Percentiles rank a stretch among this genome's conserved stretches.
Evolutionary conservation across 2,797 vertebrate genomes (phyloP).

Genomic region (Apogon talboti): DNA sequence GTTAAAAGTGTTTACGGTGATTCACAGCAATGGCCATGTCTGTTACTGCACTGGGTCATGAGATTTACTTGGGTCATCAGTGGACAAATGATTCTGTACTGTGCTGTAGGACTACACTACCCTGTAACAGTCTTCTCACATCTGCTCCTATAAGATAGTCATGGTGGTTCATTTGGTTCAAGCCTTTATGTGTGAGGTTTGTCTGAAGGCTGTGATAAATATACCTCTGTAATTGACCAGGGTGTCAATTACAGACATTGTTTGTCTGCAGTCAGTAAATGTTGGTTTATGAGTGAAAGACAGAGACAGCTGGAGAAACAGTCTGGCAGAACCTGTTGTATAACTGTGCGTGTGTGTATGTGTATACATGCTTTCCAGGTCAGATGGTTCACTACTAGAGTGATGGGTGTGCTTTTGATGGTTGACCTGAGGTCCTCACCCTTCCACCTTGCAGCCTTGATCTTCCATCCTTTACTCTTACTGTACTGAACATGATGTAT

Average conservation of each 20-base stretch:
- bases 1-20: slow-evolving; percentile 70
- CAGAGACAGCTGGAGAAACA: slow-evolving; percentile 64
- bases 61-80: slow-evolving; percentile 35
- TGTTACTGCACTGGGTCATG: slow-evolving; percentile 47
- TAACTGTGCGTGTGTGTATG: slow-evolving; percentile 10
- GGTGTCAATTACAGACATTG: slow-evolving; percentile 63
- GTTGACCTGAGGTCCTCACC: slow-evolving; percentile 55
- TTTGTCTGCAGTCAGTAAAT: slow-evolving; percentile 55
- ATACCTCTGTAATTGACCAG: slow-evolving; percentile 62
- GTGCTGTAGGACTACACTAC: slow-evolving; percentile 36
- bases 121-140: slow-evolving; percentile 45
- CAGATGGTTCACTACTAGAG: slow-evolving; percentile 61
- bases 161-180: slow-evolving; percentile 25
- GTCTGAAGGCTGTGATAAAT: slow-evolving; percentile 64
- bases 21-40: slow-evolving; percentile 59
- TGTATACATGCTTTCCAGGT: slow-evolving; percentile 38
- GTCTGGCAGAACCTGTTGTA: slow-evolving; percentile 46
- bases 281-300: slow-evolving; percentile 56
- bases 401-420: slow-evolving; percentile 72
- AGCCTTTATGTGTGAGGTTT: slow-evolving; percentile 44
- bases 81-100: slow-evolving; percentile 26
- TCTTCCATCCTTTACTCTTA: slow-evolving; percentile 40
- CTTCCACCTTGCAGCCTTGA: slow-evolving; percentile 49
- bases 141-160: slow-evolving; percentile 58
- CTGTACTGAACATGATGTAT: slow-evolving; percentile 33